Base-by-base conservation (phyloP, 2,797 vertebrate genomes). In the Phylloscopus collybita region DNA sequence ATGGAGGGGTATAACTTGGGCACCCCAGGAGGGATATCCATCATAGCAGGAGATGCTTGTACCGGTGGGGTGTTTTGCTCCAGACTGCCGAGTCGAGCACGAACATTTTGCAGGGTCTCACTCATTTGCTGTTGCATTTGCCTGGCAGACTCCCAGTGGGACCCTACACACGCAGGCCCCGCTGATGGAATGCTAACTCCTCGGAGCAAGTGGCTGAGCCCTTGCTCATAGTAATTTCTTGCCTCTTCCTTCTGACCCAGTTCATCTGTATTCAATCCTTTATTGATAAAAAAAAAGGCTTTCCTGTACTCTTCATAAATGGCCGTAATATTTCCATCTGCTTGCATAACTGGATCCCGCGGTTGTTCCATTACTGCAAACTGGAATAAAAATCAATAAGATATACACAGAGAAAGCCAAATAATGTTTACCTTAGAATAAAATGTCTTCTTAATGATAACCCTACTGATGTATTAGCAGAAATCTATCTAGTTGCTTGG, bases 91-190 rank as follows among this genome's bases (percentile, higher is more conserved):
- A 99, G 96, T 36, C 99, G 98, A 40, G 98, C 96, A 12, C 95
- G 98, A 78, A 99, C 99, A 11, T 99, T 99, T 93, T 97, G 98
- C 29, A 99, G 97, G 0, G 99, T 99, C 95, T 99, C 99, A 91
- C 97, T 98, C 99, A 99, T 99, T 96, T 99, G 99, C 92, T 97
- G 97, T 29, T 99, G 99, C 99, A 99, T 99, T 97, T 99, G 98
- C 65, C 98, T 98, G 50, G 99, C 99, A 10, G 98, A 98, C 9
- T 99, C 98, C 99, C 99, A 99, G 65, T 97, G 97, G 66, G 98
- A 88, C 12, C 99, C 99, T 0, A 80, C 67, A 34, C 98, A 98
- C 4, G 98, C 97, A 5, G 98, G 97, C 9, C 98, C 98, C 12
- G 90, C 90, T 0, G 98, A 98, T 1, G 98, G 98, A 94, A 99